phyloP scores from a whole-genome alignment of 2,888 invertebrate species.

The Drosophila paranaensis region DNA sequence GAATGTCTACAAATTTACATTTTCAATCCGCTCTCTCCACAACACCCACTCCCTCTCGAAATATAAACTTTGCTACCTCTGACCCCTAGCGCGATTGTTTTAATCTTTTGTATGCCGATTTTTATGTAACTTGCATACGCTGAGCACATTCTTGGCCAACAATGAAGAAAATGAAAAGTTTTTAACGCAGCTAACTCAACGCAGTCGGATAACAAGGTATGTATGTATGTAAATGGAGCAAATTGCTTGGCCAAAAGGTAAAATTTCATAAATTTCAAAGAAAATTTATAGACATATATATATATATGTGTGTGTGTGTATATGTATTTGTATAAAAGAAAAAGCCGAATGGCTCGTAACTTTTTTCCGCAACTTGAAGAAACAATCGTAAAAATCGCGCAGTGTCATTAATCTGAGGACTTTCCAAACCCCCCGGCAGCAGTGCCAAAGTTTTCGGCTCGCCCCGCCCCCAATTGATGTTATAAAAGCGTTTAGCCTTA shows the following conservation, averaged over 20 bases:
- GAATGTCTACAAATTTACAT: conserved; percentile 60
- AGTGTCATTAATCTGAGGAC: conserved; percentile 74
- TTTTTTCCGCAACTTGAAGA: conserved; percentile 55
- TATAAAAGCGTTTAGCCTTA: conserved; percentile 75
- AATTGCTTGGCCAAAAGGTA: conserved; percentile 77
- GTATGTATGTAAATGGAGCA: conserved; percentile 80
- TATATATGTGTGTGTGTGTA: background rate
- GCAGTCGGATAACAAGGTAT: conserved; percentile 76
- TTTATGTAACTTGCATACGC: conserved; percentile 56
- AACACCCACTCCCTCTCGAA: conserved; percentile 14
- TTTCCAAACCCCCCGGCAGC: conserved; percentile 19
- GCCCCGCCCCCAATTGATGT: conserved; percentile 58
- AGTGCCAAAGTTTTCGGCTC: conserved; percentile 37
- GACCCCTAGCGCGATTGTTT: conserved; percentile 20
- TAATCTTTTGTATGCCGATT: conserved; percentile 56
- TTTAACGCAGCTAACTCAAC: conserved; percentile 41
- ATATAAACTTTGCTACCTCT: conserved; percentile 42
- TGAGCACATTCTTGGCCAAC: conserved; percentile 63
- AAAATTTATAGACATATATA: background rate
- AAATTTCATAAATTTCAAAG: conserved; percentile 75
- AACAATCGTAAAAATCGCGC: conserved; percentile 76
- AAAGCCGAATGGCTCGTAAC: conserved; percentile 35
- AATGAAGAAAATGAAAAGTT: conserved; percentile 46
- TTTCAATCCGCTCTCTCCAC: conserved; percentile 25
- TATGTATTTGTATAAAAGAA: conserved; percentile 7